Percentiles rank a stretch among this genome's conserved stretches.
These are phyloP conservation scores for Stenotaenia linearis DNA, from an alignment of 2,888 invertebrate species.

Conservation along the genomic window DNA sequence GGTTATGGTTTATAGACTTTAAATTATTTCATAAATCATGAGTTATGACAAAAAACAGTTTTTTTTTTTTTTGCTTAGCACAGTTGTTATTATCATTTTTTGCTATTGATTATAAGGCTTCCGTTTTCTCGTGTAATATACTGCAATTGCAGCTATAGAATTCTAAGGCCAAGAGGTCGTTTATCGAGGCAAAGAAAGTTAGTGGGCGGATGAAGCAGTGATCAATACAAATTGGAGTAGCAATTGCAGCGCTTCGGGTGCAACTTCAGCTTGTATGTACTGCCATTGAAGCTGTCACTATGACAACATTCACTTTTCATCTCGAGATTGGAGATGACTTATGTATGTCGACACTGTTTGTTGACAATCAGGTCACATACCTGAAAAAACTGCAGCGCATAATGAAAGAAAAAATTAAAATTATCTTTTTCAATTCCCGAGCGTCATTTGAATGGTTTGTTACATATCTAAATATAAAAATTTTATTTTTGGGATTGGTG, in stretches of 20 bases:
- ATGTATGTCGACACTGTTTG: neutral
- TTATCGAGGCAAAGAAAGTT: neutral
- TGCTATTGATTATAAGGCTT: neutral
- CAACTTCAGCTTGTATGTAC: neutral
- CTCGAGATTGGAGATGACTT: neutral
- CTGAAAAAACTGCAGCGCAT: neutral
- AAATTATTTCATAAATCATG: no score
- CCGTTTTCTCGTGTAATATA: neutral
- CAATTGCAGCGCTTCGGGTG: neutral
- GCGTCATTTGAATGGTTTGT: neutral
- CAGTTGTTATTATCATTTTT: neutral
- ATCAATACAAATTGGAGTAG: neutral
- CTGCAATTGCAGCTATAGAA: neutral
- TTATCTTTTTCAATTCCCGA: neutral
- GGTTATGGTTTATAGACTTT: no score
- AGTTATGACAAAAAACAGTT: no score
- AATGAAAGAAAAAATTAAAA: neutral
- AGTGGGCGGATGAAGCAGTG: neutral
- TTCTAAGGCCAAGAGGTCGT: neutral
- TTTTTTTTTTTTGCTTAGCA: no score
- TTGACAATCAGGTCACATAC: neutral
- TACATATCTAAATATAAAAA: neutral
- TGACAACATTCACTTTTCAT: neutral
- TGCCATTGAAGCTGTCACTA: neutral
- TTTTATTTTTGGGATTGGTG: neutral